Evolutionary conservation across 2,113 vertebrate genomes (phyloP).

Genomic region (Caranx melampygus): DNA sequence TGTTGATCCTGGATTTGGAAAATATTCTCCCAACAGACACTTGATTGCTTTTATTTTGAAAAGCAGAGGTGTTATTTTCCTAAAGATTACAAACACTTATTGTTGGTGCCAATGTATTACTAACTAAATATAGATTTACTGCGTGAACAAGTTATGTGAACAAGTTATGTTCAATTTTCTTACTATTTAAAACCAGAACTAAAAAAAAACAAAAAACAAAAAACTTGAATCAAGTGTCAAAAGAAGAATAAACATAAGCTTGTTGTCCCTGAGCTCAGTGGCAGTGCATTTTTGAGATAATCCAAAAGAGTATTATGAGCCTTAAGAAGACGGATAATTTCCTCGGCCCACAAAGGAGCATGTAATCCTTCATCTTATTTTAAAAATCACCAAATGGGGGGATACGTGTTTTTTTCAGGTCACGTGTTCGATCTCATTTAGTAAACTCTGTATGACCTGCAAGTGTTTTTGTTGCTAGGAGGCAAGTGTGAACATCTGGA

Average conservation of each 20-base stretch:
- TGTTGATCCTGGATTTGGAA: background rate
- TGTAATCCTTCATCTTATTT: conserved; percentile 42
- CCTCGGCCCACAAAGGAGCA: conserved; percentile 31
- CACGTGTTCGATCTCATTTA: conserved; percentile 22
- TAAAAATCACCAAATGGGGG: conserved; percentile 18
- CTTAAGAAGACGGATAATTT: conserved; percentile 38
- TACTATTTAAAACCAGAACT: too few relatives aligned
- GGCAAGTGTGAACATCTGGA: conserved; percentile 51
- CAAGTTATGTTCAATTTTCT: background rate
- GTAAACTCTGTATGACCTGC: conserved; percentile 28
- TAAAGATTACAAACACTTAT: conserved; percentile 18
- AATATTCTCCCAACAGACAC: background rate
- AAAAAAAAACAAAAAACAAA: too few relatives aligned
- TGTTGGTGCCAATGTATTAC: background rate
- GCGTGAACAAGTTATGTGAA: background rate
- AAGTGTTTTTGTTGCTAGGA: conserved; percentile 55
- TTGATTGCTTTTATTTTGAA: conserved; percentile 9
- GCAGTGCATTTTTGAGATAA: conserved; percentile 40
- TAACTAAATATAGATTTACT: background rate
- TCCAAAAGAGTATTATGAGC: conserved; percentile 27
- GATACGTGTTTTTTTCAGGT: conserved; percentile 9
- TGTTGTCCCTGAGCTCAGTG: conserved; percentile 12
- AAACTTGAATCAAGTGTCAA: background rate
- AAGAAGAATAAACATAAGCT: conserved; percentile 10
- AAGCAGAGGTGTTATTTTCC: conserved; percentile 4